Base-by-base conservation (phyloP, 2,888 invertebrate genomes). In the Amorpha juglandis region DNA sequence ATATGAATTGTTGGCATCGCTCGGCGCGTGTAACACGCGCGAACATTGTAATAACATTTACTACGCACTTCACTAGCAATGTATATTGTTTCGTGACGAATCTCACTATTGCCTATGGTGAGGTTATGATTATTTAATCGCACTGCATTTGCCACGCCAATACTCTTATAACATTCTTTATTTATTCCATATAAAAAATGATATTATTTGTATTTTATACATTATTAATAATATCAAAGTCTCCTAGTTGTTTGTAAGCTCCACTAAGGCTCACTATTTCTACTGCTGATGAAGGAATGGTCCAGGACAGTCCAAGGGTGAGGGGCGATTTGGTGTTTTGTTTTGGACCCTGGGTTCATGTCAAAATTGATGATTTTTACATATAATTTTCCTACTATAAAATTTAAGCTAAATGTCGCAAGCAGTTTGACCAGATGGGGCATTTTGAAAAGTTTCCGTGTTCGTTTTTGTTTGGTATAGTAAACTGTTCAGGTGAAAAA, bases 221-320 rank as follows among this genome's bases (percentile, higher is more conserved):
- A 47, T 47, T 16, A 45, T 52, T 27, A 4, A 27, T 4, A 21
- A 45, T 19, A 42, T 11, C 50, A 21, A 45, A 53, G 65, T 65
- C 63, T 68, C 71, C 63, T 67, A 67, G 53, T 62, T 63, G 52
- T 69, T 64, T 64, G 63, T 69, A 68, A 70, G 70, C 71, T 76
- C 71, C 72, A 75, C 68, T 67, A 72, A 67, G 62, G 27, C 55
- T 58, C 70, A 75, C 77, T 84, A 80, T 68, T 66, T 87, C 87
- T 87, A 89, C 90, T 88, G 87, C 89, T 86, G 88, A 82, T 77
- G 74, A 75, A 72, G 70, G 80, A 80, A 87, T 87, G 83, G 78
- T 84, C 88, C 91, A 91, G 90, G 88, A 87, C 71, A 85, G 90
- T 91, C 91, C 91, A 90, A 88, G 85, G 81, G 78, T 77, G 88